Percentiles rank a stretch among this genome's conserved stretches.
Conservation (phyloP, 2,888 invertebrate genomes). For the Linnaemya vulpina region DNA sequence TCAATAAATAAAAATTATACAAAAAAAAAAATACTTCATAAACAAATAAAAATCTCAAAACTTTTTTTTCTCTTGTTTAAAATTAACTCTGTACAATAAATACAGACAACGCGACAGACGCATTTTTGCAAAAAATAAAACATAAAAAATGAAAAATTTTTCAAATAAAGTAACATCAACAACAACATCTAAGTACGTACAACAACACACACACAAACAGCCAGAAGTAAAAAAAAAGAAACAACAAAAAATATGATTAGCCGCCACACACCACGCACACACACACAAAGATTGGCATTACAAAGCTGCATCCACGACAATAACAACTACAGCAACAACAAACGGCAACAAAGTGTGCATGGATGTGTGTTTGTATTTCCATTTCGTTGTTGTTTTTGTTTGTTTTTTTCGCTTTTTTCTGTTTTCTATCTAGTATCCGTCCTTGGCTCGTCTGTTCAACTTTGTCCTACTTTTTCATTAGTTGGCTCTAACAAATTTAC, state of each 20-base stretch:
- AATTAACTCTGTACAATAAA: slow-evolving; percentile 57
- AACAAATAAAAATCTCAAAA: not conserved
- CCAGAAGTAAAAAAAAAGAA: slow-evolving; percentile 5
- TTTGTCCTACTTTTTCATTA: slow-evolving; percentile 83
- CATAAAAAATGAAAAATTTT: slow-evolving; percentile 52
- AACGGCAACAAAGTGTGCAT: slow-evolving; percentile 71
- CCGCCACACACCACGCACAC: slow-evolving; percentile 51
- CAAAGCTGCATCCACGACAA: slow-evolving; percentile 54
- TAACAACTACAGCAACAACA: slow-evolving; percentile 45
- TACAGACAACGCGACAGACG: slow-evolving; percentile 63
- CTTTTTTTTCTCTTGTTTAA: slow-evolving; percentile 25
- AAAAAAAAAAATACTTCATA: slow-evolving; percentile 21
- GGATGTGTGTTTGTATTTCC: slow-evolving; percentile 51
- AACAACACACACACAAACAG: slow-evolving; percentile 53
- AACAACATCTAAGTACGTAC: slow-evolving; percentile 56
- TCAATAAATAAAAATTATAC: slow-evolving; percentile 34
- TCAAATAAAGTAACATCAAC: slow-evolving; percentile 49
- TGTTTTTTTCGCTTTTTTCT: slow-evolving; percentile 65
- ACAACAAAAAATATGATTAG: slow-evolving; percentile 62
- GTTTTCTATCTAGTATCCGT: slow-evolving; percentile 83
- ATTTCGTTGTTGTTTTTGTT: slow-evolving; percentile 47
- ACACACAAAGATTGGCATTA: slow-evolving; percentile 33
- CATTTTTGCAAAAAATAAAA: slow-evolving; percentile 57
- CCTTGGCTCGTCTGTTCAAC: slow-evolving; percentile 84
- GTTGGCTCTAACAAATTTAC: slow-evolving; percentile 77